phyloP scores from a whole-genome alignment of 2,113 vertebrate genomes.

The Arizona elegans region DNA sequence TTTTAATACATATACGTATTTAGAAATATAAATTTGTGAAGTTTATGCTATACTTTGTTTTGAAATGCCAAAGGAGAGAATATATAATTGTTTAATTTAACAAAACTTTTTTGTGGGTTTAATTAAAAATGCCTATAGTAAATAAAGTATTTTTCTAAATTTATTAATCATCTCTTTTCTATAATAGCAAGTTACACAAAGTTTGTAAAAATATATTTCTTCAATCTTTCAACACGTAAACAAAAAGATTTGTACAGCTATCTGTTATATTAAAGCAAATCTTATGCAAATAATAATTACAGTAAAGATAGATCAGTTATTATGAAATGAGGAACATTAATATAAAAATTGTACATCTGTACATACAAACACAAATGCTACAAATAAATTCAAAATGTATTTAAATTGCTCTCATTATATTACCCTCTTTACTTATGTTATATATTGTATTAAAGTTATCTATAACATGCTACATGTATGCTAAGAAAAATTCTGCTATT shows the following conservation, averaged over 20 bases:
- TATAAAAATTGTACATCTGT: neutral
- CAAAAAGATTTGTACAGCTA: neutral
- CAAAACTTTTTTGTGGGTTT: conserved; percentile 10
- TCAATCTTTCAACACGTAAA: conserved; percentile 4
- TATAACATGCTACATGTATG: conserved; percentile 17
- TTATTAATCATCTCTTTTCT: conserved; percentile 24
- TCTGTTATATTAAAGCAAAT: neutral
- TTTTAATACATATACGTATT: neutral
- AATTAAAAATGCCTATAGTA: neutral
- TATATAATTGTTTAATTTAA: neutral
- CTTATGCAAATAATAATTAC: conserved; percentile 1
- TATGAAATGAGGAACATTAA: conserved; percentile 30
- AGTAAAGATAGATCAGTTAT: conserved; percentile 33
- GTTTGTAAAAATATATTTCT: conserved; percentile 1
- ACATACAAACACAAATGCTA: neutral
- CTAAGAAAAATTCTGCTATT: conserved; percentile 25
- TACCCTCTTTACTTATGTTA: conserved; percentile 9
- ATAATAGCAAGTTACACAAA: neutral
- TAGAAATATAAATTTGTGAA: neutral
- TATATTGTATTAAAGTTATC: conserved; percentile 28
- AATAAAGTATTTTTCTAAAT: conserved; percentile 15
- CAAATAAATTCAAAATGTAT: conserved; percentile 31
- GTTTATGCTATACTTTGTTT: neutral
- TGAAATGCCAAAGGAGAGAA: neutral
- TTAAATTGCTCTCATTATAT: neutral